Base-by-base conservation (phyloP, 2,888 invertebrate species). In the Apotomis betuletana region DNA sequence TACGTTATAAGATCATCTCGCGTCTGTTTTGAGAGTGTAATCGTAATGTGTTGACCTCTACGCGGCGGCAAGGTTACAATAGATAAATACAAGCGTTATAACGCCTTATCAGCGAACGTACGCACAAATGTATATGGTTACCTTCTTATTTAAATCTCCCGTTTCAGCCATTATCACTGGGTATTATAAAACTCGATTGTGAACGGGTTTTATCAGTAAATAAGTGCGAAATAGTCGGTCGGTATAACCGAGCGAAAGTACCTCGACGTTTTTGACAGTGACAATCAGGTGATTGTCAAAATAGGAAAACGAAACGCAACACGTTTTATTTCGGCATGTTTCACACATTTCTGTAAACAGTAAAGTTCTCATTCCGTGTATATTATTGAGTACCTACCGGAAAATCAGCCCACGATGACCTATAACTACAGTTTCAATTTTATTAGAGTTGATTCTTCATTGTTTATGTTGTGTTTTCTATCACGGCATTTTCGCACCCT, bases 71-170 rank as follows among this genome's bases (percentile, higher is more conserved):
- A 90, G 90, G 90, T 90, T 88, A 83, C 72, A 74, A 76, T 76
- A 81, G 81, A 86, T 87, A 87, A 86, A 86, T 84, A 87, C 81
- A 81, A 78, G 80, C 73, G 76, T 73, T 75, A 74, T 78, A 60
- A 51, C 68, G 79, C 80, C 78, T 77, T 81, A 77, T 77, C 77
- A 77, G 60, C 72, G 71, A 79, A 73, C 73, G 74, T 68, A 82
- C 84, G 85, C 86, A 87, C 83, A 79, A 78, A 75, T 77, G 78
- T 81, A 61, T 61, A 61, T 81, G 77, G 79, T 85, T 90, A 91
- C 91, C 91, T 91, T 91, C 85, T 89, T 89, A 89, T 90, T 90
- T 71, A 78, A 81, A 71, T 85, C 87, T 74, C 80, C 81, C 75
- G 78, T 83, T 80, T 90, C 89, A 71, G 85, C 85, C 91, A 91